A percentile compares a stretch with the other conserved stretches of the same genome.
phyloP scores from a whole-genome alignment of 2,797 vertebrate genomes.

The Buceros bicornis region DNA sequence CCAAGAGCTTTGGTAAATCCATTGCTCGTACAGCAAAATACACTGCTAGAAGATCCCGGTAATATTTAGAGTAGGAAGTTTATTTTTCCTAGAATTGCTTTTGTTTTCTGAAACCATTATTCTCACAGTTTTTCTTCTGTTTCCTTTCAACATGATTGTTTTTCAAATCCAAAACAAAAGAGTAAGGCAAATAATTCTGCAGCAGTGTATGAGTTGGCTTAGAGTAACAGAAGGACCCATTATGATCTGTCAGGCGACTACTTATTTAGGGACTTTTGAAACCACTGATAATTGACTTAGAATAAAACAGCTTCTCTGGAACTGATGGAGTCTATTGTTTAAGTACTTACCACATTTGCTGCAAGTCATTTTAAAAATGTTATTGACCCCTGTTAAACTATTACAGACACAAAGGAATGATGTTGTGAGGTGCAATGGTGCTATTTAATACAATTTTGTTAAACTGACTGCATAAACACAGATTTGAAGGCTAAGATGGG shows the following conservation, averaged over 20 bases:
- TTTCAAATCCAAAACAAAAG: constrained; percentile 65
- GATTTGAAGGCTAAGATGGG: neutral
- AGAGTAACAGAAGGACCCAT: constrained; percentile 66
- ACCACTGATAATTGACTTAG: constrained; percentile 68
- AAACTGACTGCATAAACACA: neutral
- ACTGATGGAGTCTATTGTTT: constrained; percentile 60
- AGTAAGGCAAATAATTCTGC: constrained; percentile 62
- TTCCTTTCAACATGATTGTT: constrained; percentile 58
- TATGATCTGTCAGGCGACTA: constrained; percentile 68
- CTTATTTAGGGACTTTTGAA: constrained; percentile 69
- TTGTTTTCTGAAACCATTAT: constrained; percentile 40
- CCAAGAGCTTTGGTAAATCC: neutral
- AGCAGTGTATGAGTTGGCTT: constrained; percentile 42
- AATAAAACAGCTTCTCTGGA: constrained; percentile 65
- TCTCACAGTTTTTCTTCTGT: constrained; percentile 40
- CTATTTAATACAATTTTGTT: neutral
- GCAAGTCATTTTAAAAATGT: constrained; percentile 29
- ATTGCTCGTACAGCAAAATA: neutral
- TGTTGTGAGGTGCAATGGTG: neutral
- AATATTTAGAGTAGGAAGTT: constrained; percentile 19
- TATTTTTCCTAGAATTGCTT: constrained; percentile 14
- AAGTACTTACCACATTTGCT: constrained; percentile 38
- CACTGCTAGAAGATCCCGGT: neutral
- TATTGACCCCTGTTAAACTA: constrained; percentile 16
- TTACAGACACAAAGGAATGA: neutral